Conservation (phyloP, 2,113 vertebrate genomes). For the Erinaceus europaeus region DNA sequence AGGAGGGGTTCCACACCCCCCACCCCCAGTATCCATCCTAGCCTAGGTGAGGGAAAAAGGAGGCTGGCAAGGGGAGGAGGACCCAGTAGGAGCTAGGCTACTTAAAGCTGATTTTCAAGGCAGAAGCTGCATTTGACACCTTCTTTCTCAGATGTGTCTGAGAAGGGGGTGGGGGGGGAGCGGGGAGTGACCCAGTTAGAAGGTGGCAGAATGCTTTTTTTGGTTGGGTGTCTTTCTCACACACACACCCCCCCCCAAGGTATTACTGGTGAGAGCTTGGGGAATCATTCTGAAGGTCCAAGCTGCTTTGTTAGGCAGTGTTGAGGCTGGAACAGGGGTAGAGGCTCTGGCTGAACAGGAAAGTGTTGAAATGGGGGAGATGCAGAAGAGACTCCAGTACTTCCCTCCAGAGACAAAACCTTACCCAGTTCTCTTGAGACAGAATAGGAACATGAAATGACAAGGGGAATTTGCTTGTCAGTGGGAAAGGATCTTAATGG, state of each 20-base stretch:
- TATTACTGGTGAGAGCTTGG: not conserved
- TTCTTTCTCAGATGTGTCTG: conserved; percentile 58
- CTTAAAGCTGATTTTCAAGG: conserved; percentile 35
- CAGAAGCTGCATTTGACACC: conserved; percentile 54
- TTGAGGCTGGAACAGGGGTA: too few species aligned
- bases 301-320: not conserved
- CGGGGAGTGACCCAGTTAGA: conserved; percentile 70
- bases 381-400: too few species aligned
- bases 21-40: not conserved
- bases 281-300: not conserved
- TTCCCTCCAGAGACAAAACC: too few species aligned
- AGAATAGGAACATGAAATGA: too few species aligned
- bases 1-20: not conserved
- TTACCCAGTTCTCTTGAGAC: too few species aligned
- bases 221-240: not conserved
- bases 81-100: not conserved
- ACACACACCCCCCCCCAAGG: not conserved
- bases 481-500: not conserved
- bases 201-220: conserved; percentile 64
- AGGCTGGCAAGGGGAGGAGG: not conserved
- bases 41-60: not conserved
- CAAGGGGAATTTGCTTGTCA: not conserved
- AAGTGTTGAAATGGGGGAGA: too few species aligned
- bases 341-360: too few species aligned
- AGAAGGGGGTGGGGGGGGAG: too few species aligned